Evolutionary conservation across 1,140 invertebrate species (phyloP).

Genomic region (Sarcophaga peregrina): DNA sequence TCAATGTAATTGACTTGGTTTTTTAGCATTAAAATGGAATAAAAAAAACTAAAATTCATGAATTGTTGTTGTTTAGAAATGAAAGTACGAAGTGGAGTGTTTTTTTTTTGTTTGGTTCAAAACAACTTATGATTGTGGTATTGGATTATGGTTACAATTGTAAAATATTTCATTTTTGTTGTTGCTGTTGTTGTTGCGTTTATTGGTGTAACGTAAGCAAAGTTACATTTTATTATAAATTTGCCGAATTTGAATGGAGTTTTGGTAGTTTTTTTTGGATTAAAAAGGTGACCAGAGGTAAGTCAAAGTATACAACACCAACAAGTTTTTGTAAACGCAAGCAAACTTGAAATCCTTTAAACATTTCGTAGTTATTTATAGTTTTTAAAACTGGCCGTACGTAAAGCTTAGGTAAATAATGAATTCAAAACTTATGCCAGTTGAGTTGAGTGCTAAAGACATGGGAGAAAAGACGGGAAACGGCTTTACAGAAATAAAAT

Average conservation of each 20-base stretch:
- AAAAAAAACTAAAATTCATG: background rate
- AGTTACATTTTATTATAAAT: background rate
- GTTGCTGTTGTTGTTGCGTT: background rate
- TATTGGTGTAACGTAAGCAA: background rate
- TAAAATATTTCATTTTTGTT: constrained; percentile 6
- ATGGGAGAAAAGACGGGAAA: too few species aligned
- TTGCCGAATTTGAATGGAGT: background rate
- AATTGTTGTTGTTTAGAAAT: background rate
- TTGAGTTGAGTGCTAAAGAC: too few species aligned
- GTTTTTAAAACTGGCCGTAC: too few species aligned
- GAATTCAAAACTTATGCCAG: too few species aligned
- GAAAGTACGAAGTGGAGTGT: background rate
- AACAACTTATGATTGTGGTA: background rate
- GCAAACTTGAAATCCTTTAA: too few species aligned
- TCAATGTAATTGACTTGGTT: constrained; percentile 4
- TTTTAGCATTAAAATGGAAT: background rate
- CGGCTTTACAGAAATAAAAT: too few species aligned
- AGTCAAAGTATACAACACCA: too few species aligned
- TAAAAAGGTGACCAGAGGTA: background rate
- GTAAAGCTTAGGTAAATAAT: too few species aligned
- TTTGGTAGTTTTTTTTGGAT: background rate
- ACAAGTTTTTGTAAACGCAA: too few species aligned
- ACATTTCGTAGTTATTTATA: too few species aligned
- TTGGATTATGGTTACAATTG: constrained; percentile 19
- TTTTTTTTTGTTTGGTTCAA: too few species aligned